phyloP scores from a whole-genome alignment of 64 coral and sea anemone species.

The Montipora foliosa region DNA sequence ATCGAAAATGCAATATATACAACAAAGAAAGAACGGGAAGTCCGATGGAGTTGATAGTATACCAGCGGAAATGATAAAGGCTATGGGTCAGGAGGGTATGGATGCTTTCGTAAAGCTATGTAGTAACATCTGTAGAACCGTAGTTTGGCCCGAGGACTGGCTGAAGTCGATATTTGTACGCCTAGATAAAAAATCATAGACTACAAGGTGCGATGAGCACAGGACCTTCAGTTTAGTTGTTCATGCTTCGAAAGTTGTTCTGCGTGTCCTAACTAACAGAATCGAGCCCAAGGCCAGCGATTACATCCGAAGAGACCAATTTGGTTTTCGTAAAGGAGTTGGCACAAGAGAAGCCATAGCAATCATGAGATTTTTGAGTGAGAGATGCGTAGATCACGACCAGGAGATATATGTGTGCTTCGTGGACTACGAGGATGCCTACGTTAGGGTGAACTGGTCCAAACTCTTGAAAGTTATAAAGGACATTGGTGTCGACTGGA shows the following conservation, averaged over 20 bases:
- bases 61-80: no score
- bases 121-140: no score
- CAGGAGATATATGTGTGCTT: slow-evolving; percentile 30
- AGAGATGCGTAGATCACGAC: slow-evolving; percentile 20
- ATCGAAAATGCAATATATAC: no score
- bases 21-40: no score
- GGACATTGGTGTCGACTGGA: neutral
- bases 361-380: slow-evolving; percentile 16
- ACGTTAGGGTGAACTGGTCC: neutral
- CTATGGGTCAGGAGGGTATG: no score
- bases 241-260: slow-evolving; percentile 41
- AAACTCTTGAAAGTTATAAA: slow-evolving; percentile 52
- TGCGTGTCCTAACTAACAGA: slow-evolving; percentile 29
- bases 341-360: slow-evolving; percentile 14
- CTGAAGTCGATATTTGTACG: no score
- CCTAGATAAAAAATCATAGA: neutral
- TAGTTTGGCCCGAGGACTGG: no score
- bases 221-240: slow-evolving; percentile 18
- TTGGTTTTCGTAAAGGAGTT: slow-evolving; percentile 28
- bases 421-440: slow-evolving; percentile 18
- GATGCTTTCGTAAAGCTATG: no score
- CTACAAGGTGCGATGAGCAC: slow-evolving; percentile 52
- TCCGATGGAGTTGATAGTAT: no score
- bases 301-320: neutral
- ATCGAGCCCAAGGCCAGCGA: slow-evolving; percentile 6